Percentiles rank a stretch among this genome's conserved stretches.
Conservation (phyloP, 2,113 vertebrate species). For the Ictalurus furcatus region DNA sequence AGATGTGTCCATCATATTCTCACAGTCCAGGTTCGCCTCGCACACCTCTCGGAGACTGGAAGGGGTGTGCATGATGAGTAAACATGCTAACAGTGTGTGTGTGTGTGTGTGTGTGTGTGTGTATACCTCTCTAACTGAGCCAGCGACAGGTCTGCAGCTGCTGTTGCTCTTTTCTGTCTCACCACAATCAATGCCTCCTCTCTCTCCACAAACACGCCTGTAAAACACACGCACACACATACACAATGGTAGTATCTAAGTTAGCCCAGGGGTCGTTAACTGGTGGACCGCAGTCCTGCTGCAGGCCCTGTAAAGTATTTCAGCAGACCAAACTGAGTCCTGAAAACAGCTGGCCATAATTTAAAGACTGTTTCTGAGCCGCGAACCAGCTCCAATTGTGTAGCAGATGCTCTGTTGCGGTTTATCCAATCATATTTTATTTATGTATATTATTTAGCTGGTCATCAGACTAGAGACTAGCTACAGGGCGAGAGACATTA, state of each 20-base stretch:
- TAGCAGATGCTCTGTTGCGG: no score
- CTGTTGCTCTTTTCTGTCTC: conserved; percentile 65
- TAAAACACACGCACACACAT: not conserved
- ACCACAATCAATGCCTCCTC: conserved; percentile 62
- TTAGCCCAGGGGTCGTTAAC: no score
- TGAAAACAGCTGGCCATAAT: no score
- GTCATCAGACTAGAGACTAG: no score
- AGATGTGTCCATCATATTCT: conserved; percentile 72
- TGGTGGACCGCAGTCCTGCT: no score
- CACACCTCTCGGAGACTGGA: conserved; percentile 75
- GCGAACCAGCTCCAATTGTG: no score
- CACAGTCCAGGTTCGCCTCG: conserved; percentile 74
- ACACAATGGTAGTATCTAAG: not conserved
- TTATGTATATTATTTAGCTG: no score
- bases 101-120: conserved; percentile 10
- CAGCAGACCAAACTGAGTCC: no score
- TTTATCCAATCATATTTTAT: no score
- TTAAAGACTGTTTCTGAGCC: no score
- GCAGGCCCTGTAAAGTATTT: not conserved
- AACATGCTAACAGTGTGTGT: not conserved
- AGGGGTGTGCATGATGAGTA: not conserved
- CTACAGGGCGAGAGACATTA: not conserved
- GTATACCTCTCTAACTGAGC: conserved; percentile 68
- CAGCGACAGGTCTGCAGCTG: conserved; percentile 42
- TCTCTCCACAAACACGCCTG: conserved; percentile 62